Evolutionary conservation across 2,888 invertebrate species (phyloP).

Genomic region (Perithous albicinctus): DNA sequence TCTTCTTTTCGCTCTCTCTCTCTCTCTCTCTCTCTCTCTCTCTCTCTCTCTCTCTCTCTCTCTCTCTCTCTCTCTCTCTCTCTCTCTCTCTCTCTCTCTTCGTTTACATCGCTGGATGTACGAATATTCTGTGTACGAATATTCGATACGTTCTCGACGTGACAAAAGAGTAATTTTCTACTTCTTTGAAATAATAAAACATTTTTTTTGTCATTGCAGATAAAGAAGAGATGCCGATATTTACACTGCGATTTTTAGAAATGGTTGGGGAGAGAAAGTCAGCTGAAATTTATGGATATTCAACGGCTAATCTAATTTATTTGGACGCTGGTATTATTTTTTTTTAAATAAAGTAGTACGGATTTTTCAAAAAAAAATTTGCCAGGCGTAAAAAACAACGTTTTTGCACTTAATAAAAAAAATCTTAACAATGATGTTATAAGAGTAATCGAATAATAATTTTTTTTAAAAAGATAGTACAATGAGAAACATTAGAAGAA

Average conservation of each 20-base stretch:
- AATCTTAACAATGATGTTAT: too few relatives aligned
- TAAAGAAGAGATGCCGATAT: neutral
- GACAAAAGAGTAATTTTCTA: constrained; percentile 9
- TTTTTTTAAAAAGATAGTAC: neutral
- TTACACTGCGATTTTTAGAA: neutral
- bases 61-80: neutral
- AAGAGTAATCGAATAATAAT: too few relatives aligned
- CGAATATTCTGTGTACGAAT: constrained; percentile 12
- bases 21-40: neutral
- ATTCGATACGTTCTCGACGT: constrained; percentile 22
- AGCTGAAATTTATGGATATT: too few relatives aligned
- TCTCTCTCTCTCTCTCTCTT: neutral
- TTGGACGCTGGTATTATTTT: too few relatives aligned
- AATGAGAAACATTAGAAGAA: neutral
- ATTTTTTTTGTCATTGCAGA: neutral
- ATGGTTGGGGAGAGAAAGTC: too few relatives aligned
- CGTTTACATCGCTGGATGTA: neutral
- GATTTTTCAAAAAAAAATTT: too few relatives aligned
- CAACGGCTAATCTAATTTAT: too few relatives aligned
- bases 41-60: neutral
- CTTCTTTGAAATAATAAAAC: constrained; percentile 15
- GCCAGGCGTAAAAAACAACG: too few relatives aligned
- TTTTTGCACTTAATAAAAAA: too few relatives aligned
- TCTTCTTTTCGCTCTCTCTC: neutral
- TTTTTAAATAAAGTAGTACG: too few relatives aligned